Evolutionary conservation across 2,113 vertebrate genomes (phyloP), one percentile per base, ranked within the genome.

Genomic region (Caloenas nicobarica): DNA sequence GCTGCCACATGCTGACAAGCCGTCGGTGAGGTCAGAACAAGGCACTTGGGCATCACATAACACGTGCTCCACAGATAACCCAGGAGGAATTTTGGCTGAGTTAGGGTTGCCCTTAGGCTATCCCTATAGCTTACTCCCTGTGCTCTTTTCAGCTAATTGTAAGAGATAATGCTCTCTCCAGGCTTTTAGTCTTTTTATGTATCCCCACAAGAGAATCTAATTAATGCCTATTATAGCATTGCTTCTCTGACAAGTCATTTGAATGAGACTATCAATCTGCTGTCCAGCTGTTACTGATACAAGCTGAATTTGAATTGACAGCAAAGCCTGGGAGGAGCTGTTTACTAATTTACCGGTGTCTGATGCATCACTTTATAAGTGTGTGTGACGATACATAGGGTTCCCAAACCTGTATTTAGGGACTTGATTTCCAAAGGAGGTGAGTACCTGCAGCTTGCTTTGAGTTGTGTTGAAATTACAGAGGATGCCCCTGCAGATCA

Each of bases 251-350:
- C 46, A 93, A 96, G 73, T 88, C 69, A 91, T 81, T 96, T 84
- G 93, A 94, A 86, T 68, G 58, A 88, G 69, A 22, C 57, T 86
- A 76, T 92, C 89, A 94, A 56, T 91, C 86, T 94, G 83, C 72
- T 91, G 81, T 92, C 95, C 86, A 84, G 88, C 91, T 92, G 88
- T 92, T 97, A 84, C 61, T 72, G 81, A 89, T 92, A 53, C 77
- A 94, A 86, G 70, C 61, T 69, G 86, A 92, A 76, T 92, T 92
- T 81, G 77, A 94, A 93, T 58, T 84, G 80, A 92, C 91, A 92
- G 44, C 77, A 79, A 56, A 86, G 44, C 38, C 48, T 61, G 69
- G 76, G 61, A 88, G 50, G 50, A 86, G 65, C 50, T 89, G 77
- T 72, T 89, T 91, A 84, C 72, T 73, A 80, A 44, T 78, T 86